Percentiles rank a stretch among this genome's conserved stretches.
These are phyloP conservation scores for Henricia sp. DNA, from an alignment of 53 echinoderm and acorn worm species.

Conservation along the genomic window DNA sequence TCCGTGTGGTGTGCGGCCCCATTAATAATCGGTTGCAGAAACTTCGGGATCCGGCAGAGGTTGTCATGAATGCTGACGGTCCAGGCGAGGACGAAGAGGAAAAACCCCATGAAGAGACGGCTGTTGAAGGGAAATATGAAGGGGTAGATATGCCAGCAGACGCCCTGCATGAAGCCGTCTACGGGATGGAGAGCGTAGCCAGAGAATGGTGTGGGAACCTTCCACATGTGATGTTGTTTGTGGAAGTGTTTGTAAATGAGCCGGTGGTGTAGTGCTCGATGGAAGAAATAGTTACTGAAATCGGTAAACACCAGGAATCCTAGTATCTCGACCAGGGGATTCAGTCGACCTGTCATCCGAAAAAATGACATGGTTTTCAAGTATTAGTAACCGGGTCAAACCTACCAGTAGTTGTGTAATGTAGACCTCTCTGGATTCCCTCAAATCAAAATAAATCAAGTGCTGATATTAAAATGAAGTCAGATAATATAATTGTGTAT, in stretches of 20 bases:
- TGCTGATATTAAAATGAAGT: too few relatives aligned
- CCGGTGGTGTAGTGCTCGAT: constrained; percentile 88
- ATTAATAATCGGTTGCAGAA: constrained; percentile 80
- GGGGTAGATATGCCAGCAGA: constrained; percentile 93
- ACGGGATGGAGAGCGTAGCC: constrained; percentile 95
- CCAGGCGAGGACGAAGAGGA: constrained; percentile 92
- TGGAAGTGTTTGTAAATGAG: constrained; percentile 85
- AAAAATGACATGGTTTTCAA: neutral
- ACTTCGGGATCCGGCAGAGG: constrained; percentile 75
- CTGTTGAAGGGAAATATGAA: constrained; percentile 94
- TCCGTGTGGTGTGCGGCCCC: constrained; percentile 99
- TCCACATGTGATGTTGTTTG: constrained; percentile 94
- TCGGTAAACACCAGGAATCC: constrained; percentile 92
- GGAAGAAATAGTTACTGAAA: constrained; percentile 95
- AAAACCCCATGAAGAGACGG: constrained; percentile 77
- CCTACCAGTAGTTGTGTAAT: neutral
- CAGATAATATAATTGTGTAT: neutral
- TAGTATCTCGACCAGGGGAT: constrained; percentile 61
- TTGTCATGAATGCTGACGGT: constrained; percentile 99
- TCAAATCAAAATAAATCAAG: too few relatives aligned
- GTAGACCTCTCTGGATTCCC: neutral
- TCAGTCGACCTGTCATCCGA: constrained; percentile 6
- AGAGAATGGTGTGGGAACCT: constrained; percentile 93
- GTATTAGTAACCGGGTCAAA: neutral
- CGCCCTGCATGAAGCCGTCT: constrained; percentile 91